These are phyloP conservation scores for Diploscapter pachys DNA, from an alignment of 1,140 invertebrate genomes.

Conservation along the genomic window DNA sequence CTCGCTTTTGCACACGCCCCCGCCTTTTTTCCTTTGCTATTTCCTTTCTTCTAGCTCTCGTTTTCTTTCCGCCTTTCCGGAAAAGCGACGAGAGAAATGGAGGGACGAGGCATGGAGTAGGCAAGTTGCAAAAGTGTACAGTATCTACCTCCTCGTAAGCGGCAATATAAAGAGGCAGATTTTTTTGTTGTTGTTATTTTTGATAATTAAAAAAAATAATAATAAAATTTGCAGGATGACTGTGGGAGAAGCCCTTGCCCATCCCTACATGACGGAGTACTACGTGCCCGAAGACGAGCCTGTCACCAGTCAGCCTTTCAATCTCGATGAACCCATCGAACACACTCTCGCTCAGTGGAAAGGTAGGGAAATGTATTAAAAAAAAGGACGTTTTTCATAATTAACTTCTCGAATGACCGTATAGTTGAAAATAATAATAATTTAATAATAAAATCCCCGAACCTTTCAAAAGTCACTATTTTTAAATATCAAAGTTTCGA, in stretches of 20 bases:
- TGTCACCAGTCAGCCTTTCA: constrained; percentile 5
- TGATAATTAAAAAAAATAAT: not conserved
- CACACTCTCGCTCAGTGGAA: constrained; percentile 5
- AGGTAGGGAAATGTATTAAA: not conserved
- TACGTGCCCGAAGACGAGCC: constrained; percentile 17
- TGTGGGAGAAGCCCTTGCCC: constrained; percentile 48
- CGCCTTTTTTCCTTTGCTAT: not conserved
- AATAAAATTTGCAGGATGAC: constrained; percentile 40
- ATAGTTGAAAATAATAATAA: too few species aligned
- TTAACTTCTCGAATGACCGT: too few species aligned
- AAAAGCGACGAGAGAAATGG: too few species aligned
- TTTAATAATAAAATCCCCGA: too few species aligned
- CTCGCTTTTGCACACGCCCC: not conserved
- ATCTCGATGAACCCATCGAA: constrained; percentile 6
- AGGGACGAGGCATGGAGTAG: too few species aligned
- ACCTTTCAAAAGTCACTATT: too few species aligned
- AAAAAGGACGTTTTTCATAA: too few species aligned
- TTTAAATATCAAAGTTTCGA: too few species aligned
- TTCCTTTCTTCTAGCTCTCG: too few species aligned
- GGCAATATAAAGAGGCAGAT: not conserved
- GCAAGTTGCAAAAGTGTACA: too few species aligned
- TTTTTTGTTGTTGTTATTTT: constrained; percentile 3
- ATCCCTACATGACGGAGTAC: constrained; percentile 38
- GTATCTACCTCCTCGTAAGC: too few species aligned
- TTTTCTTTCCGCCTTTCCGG: too few species aligned